Base-by-base conservation (phyloP, 2,888 invertebrate species). In the Drosophila paranaensis region DNA sequence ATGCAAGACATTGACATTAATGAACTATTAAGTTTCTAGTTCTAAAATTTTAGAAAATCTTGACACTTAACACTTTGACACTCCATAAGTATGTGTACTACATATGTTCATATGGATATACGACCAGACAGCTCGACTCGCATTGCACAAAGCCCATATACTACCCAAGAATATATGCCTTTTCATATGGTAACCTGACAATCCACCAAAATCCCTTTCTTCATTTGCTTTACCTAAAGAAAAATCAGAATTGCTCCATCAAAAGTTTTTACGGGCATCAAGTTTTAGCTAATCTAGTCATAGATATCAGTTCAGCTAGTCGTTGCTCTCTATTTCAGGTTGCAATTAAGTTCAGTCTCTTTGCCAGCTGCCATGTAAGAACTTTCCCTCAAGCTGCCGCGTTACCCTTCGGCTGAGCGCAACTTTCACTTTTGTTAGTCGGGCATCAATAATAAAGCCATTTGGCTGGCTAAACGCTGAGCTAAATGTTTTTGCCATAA, bases 401-500 rank as follows among this genome's bases (percentile, higher is more conserved):
- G 30, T 8, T 20, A 9, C 39, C 39, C 39, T 48, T 20, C 56
- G 43, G 63, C 60, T 48, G 61, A 14, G 57, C 27, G 45, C 43
- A 25, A 72, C 82, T 81, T 81, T 81, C 81, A 67, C 81, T 81
- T 82, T 81, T 33, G 53, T 81, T 45, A n/a, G 54, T 57, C 46
- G 80, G 57, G 55, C 74, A 76, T 83, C 79, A 80, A 78, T 84
- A 86, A 81, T 85, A 76, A 84, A 85, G 71, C 68, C 88, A 85
- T 85, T 85, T 77, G 74, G 77, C 84, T 78, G 78, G 78, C 69
- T 84, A 78, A 84, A 74, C 67, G 85, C 42, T 73, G 65, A 68
- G 82, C 80, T 87, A 87, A 85, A 87, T 85, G 85, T 70, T 78
- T 78, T 78, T 56, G 85, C 87, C 78, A 84, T 87, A 87, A 84